phyloP scores from a whole-genome alignment of 2,113 vertebrate genomes.

The Scophthalmus maximus region DNA sequence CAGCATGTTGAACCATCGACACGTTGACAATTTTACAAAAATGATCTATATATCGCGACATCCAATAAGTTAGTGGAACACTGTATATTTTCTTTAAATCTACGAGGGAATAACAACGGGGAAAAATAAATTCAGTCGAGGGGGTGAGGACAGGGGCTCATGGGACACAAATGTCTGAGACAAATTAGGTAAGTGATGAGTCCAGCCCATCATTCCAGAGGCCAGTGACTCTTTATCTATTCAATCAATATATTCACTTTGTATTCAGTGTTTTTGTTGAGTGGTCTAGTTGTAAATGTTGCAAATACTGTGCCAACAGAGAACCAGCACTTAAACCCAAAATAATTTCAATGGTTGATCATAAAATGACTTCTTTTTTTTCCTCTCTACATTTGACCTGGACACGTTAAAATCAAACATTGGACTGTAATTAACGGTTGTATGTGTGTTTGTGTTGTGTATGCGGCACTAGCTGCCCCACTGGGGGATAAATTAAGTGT shows the following conservation, averaged over 20 bases:
- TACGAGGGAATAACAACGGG: not conserved
- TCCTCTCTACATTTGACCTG: too few relatives aligned
- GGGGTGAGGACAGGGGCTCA: not conserved
- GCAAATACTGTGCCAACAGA: not conserved
- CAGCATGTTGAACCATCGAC: not conserved
- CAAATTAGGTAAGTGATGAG: not conserved
- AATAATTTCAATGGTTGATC: not conserved
- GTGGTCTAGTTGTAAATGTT: not conserved
- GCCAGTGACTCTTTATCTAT: not conserved
- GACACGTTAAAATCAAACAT: too few relatives aligned
- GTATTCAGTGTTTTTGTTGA: not conserved
- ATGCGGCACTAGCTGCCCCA: not conserved
- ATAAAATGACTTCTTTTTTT: not conserved
- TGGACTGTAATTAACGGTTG: too few relatives aligned
- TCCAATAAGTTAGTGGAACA: not conserved
- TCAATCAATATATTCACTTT: not conserved
- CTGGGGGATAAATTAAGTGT: not conserved
- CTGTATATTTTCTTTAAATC: too few relatives aligned
- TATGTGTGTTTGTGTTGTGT: not conserved
- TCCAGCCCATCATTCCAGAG: slow-evolving; percentile 1
- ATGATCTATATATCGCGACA: not conserved
- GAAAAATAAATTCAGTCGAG: not conserved
- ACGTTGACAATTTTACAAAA: not conserved
- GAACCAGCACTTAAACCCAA: not conserved
- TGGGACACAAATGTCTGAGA: too few relatives aligned